Base-by-base conservation (phyloP, 2,888 invertebrate species). In the Strigamia transsilvanica region DNA sequence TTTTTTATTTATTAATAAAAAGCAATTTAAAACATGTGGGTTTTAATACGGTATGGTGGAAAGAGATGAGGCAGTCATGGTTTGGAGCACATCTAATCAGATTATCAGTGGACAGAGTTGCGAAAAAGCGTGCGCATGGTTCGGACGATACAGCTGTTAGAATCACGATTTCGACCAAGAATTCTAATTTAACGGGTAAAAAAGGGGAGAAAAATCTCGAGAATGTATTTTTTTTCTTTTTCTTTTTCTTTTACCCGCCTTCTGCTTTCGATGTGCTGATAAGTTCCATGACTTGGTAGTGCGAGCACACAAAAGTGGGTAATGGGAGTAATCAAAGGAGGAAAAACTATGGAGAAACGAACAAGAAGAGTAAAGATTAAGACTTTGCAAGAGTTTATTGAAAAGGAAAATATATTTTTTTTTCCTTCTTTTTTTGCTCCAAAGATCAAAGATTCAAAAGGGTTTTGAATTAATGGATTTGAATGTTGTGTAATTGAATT, bases 51-150 rank as follows among this genome's bases (percentile, higher is more conserved):
- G 23, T 66, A 27, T 66, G 66, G 23, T 27, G 66, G 27, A 66
- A 66, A 32, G 66, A 23, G 66, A 23, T 66, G 66, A 66, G 66
- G 23, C 27, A 66, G 66, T 66, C 66, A 66, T 66, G 66, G 66
- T 66, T 27, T 66, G 4, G 66, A 66, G 66, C 66, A 32, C 23
- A 12, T 66, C 66, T 66, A 66, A 66, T 66, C 66, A 13, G 66
- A 66, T 66, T 66, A 66, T 66, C 66, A 66, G 66, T 66, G 66
- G 66, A 66, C 66, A 66, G 66, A 66, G 27, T 13, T 66, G 66
- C 66, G 66, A 66, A 66, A 51, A 66, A 66, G 66, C 66, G 66
- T 66, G 66, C 66, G 27, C 66, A 13, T 1, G 66, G 10, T 7
- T 66, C 66, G 66, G 66, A 27, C 23, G 66, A 66, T 66, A 66